Conservation (phyloP, 2,113 vertebrate genomes). For the Bos taurus region ARS-UCD2.0 NC_037354.1:44225501-44226000, state of each 20-base stretch:
- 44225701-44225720: neutral
- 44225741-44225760: too few species aligned
- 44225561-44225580: neutral
- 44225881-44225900: neutral
- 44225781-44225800: neutral
- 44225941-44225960: neutral
- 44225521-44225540: neutral
- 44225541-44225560: neutral
- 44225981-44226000: neutral
- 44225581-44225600: neutral
- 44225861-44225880: neutral
- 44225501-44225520: neutral
- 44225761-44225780: neutral
- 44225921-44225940: neutral
- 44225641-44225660: neutral
- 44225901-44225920: neutral
- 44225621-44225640: neutral
- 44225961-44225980: neutral
- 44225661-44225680: neutral
- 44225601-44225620: neutral
- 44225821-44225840: neutral
- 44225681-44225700: neutral
- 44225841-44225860: neutral
- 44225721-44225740: neutral
- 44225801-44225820: neutral